Percentiles rank a stretch among this genome's conserved stretches.
These are phyloP conservation scores for Tupaia tana DNA, from an alignment of 2,113 vertebrate species.

Conservation along the genomic window DNA sequence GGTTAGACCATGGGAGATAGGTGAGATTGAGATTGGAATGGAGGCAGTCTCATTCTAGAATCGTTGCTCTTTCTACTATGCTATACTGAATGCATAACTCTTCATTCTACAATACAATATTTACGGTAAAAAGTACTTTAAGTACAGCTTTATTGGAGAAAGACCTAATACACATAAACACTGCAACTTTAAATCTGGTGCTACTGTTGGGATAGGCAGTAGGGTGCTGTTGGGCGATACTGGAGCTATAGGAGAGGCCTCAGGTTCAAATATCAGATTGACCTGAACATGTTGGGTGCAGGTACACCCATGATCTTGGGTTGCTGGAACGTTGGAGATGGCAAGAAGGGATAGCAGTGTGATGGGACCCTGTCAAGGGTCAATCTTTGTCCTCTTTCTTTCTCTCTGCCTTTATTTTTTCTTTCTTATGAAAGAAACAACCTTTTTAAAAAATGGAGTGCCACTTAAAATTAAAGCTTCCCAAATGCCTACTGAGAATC, in stretches of 20 bases:
- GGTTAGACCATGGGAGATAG: not conserved
- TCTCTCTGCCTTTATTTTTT: too few relatives aligned
- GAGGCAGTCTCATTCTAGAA: not conserved
- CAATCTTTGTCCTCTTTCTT: too few relatives aligned
- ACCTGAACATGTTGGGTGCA: too few relatives aligned
- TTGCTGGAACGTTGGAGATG: too few relatives aligned
- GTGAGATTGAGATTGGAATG: not conserved
- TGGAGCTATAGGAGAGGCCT: too few relatives aligned
- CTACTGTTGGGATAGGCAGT: too few relatives aligned
- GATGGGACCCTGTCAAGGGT: too few relatives aligned
- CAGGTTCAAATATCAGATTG: too few relatives aligned
- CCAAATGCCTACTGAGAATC: not conserved
- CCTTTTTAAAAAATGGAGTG: not conserved
- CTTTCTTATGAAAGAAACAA: too few relatives aligned
- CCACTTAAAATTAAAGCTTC: constrained; percentile 17
- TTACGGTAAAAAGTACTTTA: not conserved
- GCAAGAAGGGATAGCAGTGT: too few relatives aligned
- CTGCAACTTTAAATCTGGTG: not conserved
- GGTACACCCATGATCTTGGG: too few relatives aligned
- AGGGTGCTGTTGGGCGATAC: too few relatives aligned
- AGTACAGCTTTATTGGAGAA: not conserved
- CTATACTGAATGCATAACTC: not conserved
- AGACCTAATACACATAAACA: not conserved
- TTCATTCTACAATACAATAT: not conserved
- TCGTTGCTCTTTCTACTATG: not conserved